Base-by-base conservation (phyloP, 2,888 invertebrate genomes). In the Cosmorhoe ocellata region DNA sequence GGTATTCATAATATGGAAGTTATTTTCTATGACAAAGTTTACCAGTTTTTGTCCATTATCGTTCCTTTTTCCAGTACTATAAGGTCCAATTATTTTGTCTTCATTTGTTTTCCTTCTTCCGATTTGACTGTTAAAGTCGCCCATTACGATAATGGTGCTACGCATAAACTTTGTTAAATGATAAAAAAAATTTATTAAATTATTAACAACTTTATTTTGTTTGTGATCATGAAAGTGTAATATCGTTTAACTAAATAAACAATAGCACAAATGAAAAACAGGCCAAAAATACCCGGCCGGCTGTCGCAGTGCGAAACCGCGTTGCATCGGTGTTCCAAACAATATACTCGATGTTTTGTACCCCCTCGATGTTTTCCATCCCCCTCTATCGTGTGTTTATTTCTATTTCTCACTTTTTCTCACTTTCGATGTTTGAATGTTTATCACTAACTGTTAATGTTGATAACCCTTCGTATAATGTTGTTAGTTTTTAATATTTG, bases 391-490 rank as follows among this genome's bases (percentile, higher is more conserved):
- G 81, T 83, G 80, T 84, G 80, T 82, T 80, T 83, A 66, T 79
- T 85, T 82, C 77, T 73, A 81, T 79, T 84, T 84, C 84, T 81
- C 84, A 72, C 84, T 84, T 82, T 81, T 82, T 85, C 84, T 85
- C 88, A 87, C 85, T 86, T 70, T 84, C 84, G 84, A 82, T 89
- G 89, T 89, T 52, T 88, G 88, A 84, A 89, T 89, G 89, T 89
- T 88, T 64, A 87, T 88, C 89, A 89, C 88, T 89, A 89, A 88
- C 88, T 89, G 88, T 89, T 89, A 89, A 89, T 89, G 86, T 89
- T 86, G 86, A 88, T 87, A 84, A 61, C 47, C 56, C 57, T 61
- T 53, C 41, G 58, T 59, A 67, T 65, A 61, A 66, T 74, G 49
- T 77, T 71, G 69, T 66, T 67, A 57, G 71, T 63, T 63, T 44